Conservation (phyloP, 2,888 invertebrate species). For the Beris morrisii region DNA sequence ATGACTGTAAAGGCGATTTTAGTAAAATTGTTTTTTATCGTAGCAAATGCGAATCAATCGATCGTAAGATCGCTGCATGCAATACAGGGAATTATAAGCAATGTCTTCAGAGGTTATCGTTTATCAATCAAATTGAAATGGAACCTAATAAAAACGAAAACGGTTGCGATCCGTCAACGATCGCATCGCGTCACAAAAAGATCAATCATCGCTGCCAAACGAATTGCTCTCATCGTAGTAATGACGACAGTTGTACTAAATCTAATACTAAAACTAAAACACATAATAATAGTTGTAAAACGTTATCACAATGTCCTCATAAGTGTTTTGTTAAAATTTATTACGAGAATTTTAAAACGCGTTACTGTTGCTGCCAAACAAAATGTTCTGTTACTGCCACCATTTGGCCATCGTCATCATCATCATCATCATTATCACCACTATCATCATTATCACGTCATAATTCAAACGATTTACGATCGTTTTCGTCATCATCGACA, state of each 20-base stretch:
- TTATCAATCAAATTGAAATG: conserved; percentile 11
- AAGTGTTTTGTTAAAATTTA: conserved; percentile 37
- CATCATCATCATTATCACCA: conserved; percentile 20
- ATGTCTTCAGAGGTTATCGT: conserved; percentile 23
- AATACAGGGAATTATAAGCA: conserved; percentile 38
- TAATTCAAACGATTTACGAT: conserved; percentile 25
- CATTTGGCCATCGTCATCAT: conserved; percentile 29
- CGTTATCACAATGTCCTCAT: conserved; percentile 35
- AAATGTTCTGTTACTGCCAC: conserved; percentile 39
- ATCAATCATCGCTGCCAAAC: conserved; percentile 18
- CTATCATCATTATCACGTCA: conserved; percentile 32
- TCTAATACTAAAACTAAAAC: conserved; percentile 14
- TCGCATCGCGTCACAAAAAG: neutral
- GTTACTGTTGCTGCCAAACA: conserved; percentile 36
- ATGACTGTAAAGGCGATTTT: conserved; percentile 22
- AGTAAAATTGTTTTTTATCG: conserved; percentile 27
- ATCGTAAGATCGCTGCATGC: conserved; percentile 32
- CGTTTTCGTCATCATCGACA: no score
- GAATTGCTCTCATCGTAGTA: conserved; percentile 17
- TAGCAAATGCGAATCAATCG: conserved; percentile 9
- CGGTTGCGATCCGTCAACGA: neutral
- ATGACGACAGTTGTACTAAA: conserved; percentile 8
- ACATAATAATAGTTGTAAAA: conserved; percentile 28
- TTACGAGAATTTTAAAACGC: conserved; percentile 38
- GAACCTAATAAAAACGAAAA: neutral